phyloP scores from a whole-genome alignment of 2,113 vertebrate species.

The Trinectes maculatus region DNA sequence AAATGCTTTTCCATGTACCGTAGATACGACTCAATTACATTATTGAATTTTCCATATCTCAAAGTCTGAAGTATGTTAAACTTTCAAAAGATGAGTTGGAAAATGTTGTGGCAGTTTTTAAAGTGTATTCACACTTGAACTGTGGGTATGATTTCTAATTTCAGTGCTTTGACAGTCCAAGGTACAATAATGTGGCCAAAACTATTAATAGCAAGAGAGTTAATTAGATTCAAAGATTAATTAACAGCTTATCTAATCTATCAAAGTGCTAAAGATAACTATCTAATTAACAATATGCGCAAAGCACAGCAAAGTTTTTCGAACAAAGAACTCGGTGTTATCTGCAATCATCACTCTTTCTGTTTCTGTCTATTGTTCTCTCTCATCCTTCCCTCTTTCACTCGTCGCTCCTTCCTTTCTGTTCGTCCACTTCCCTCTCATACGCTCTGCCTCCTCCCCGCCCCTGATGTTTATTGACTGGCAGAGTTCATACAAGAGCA shows the following conservation, averaged over 20 bases:
- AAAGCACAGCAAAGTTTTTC: conserved; percentile 67
- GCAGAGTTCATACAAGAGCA: conserved; percentile 89
- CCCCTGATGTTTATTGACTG: conserved; percentile 97
- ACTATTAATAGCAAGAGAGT: conserved; percentile 71
- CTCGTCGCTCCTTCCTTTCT: conserved; percentile 22
- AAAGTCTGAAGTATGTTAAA: not conserved
- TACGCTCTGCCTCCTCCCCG: conserved; percentile 43
- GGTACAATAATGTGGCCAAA: conserved; percentile 58
- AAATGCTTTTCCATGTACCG: not conserved
- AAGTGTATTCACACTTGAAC: not conserved
- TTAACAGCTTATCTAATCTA: conserved; percentile 75
- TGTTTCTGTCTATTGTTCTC: conserved; percentile 46
- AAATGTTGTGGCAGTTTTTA: not conserved
- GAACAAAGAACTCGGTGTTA: conserved; percentile 68
- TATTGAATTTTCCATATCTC: not conserved
- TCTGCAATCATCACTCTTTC: conserved; percentile 43
- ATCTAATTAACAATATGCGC: conserved; percentile 76
- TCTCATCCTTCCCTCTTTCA: conserved; percentile 18
- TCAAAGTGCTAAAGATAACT: conserved; percentile 78
- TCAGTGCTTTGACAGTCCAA: conserved; percentile 57
- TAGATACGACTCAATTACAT: not conserved
- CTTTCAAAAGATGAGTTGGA: too few relatives aligned
- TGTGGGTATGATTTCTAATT: conserved; percentile 32
- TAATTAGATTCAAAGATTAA: conserved; percentile 81
- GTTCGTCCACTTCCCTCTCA: conserved; percentile 33